Percentiles rank a stretch among this genome's conserved stretches.
Conservation (phyloP, 2,113 vertebrate genomes). For the Tychaedon coryphoeus region DNA sequence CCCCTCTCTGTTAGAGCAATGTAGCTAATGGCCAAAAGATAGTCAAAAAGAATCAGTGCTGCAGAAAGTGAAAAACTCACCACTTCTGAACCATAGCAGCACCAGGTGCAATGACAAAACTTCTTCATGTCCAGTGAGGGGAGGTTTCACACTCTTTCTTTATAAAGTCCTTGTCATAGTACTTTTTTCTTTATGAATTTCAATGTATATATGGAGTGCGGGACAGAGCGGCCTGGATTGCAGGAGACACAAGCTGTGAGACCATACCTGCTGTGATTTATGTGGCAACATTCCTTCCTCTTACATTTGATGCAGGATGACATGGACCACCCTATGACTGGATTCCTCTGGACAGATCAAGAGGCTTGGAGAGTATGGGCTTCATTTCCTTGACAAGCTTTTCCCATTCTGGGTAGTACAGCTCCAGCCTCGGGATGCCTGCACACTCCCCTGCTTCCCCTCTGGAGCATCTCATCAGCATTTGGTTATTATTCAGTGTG, state of each 20-base stretch:
- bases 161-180: neutral
- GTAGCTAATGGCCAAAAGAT: neutral
- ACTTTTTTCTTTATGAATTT: neutral
- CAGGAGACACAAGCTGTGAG: neutral
- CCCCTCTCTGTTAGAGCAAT: neutral
- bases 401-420: neutral
- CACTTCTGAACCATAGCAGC: neutral
- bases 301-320: neutral
- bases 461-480: neutral
- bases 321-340: neutral
- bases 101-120: neutral
- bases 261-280: neutral
- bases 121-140: neutral
- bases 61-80: neutral
- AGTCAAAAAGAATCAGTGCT: neutral
- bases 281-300: neutral
- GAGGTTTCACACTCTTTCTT: neutral
- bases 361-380: neutral
- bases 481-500: neutral
- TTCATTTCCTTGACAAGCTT: neutral
- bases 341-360: neutral
- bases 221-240: neutral
- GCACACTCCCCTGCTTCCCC: fast-evolving
- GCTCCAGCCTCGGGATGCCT: fast-evolving
- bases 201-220: neutral